These are phyloP conservation scores for Argya squamiceps DNA, from an alignment of 2,797 vertebrate genomes.

Conservation along the genomic window DNA sequence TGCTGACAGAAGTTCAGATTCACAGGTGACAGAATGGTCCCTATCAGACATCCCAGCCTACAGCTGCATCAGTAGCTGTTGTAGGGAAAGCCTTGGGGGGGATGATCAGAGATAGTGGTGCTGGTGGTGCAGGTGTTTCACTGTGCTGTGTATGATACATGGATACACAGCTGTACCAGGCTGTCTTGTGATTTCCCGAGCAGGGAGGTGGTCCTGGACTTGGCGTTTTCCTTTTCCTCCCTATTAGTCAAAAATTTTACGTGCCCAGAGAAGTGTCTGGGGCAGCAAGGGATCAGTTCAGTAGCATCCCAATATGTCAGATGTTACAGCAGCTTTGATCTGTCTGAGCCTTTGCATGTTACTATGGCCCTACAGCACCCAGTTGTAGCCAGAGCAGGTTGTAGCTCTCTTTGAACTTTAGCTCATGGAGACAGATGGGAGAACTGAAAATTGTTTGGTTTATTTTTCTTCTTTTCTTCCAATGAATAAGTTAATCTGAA, in stretches of 20 bases:
- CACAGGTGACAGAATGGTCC: not conserved
- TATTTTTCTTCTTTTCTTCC: not conserved
- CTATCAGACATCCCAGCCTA: not conserved
- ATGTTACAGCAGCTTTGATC: not conserved
- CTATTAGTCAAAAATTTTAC: not conserved
- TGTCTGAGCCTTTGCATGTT: not conserved
- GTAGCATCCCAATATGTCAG: not conserved
- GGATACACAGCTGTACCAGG: not conserved
- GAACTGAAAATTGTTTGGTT: not conserved
- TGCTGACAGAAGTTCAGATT: not conserved
- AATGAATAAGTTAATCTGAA: not conserved
- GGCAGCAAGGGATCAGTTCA: not conserved
- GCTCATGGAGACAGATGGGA: not conserved
- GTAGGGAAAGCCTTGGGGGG: not conserved
- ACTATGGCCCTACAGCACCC: not conserved
- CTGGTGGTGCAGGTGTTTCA: not conserved
- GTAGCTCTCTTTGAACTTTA: not conserved
- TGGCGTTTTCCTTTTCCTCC: not conserved
- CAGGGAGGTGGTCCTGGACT: not conserved
- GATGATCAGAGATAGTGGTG: not conserved
- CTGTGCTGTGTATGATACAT: not conserved
- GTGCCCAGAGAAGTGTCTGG: not conserved
- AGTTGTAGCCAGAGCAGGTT: not conserved
- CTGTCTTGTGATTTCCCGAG: not conserved
- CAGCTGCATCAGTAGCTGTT: not conserved